Evolutionary conservation across 2,113 vertebrate species (phyloP).

Genomic region (Malaclemys terrapin): DNA sequence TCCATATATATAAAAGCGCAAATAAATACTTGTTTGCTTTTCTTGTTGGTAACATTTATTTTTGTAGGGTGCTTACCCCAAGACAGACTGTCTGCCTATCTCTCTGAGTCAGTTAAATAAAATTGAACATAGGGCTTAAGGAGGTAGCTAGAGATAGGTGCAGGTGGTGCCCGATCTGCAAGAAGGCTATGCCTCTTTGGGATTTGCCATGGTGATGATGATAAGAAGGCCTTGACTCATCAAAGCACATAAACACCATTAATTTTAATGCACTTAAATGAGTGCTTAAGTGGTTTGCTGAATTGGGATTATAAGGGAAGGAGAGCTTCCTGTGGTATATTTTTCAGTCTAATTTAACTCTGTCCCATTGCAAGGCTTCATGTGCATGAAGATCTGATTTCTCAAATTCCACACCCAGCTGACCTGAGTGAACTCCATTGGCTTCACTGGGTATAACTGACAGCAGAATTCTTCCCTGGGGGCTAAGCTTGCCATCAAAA

Average conservation of each 20-base stretch:
- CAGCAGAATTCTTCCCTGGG: slow-evolving; percentile 27
- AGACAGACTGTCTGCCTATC: neutral
- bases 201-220: neutral
- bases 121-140: neutral
- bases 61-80: neutral
- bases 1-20: neutral
- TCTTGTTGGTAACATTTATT: neutral
- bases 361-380: fast-evolving
- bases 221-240: neutral
- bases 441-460: slow-evolving; percentile 1
- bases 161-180: neutral
- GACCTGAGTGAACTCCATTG: neutral
- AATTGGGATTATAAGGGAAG: neutral
- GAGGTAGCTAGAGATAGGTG: neutral
- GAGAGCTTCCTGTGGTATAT: neutral
- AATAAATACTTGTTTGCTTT: neutral
- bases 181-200: neutral
- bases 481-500: slow-evolving; percentile 34
- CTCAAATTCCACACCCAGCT: neutral
- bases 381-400: neutral
- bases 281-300: neutral
- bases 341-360: neutral
- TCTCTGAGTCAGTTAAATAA: neutral
- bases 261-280: neutral
- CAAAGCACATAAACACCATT: neutral